A percentile compares a stretch with the other conserved stretches of the same genome.
phyloP scores from a whole-genome alignment of 2,888 invertebrate genomes.

The Agonopterix alstromeriana region DNA sequence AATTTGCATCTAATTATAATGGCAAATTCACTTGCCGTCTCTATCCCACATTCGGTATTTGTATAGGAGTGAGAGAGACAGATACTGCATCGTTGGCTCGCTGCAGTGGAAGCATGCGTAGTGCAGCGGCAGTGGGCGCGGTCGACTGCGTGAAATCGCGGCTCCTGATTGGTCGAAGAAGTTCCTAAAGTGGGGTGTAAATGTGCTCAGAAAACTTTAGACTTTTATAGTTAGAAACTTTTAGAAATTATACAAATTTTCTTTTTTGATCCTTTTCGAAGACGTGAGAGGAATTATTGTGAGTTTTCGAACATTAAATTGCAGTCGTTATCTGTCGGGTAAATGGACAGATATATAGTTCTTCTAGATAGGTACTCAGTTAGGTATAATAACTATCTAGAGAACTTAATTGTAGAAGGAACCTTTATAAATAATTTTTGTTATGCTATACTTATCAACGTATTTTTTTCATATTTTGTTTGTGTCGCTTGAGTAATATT shows the following conservation, averaged over 20 bases:
- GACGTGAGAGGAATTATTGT: constrained; percentile 33
- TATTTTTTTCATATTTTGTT: too few relatives aligned
- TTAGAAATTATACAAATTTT: constrained; percentile 43
- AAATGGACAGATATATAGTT: too few relatives aligned
- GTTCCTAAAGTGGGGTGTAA: constrained; percentile 55
- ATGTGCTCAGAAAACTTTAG: constrained; percentile 47
- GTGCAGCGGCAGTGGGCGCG: constrained; percentile 64
- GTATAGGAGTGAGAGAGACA: constrained; percentile 43
- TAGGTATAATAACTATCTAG: too few relatives aligned
- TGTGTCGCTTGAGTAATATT: too few relatives aligned
- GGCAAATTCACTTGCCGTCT: constrained; percentile 40
- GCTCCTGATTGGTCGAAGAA: constrained; percentile 48
- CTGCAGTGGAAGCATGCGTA: constrained; percentile 64
- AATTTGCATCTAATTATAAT: constrained; percentile 66
- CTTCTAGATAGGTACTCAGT: too few relatives aligned
- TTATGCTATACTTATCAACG: too few relatives aligned
- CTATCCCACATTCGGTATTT: constrained; percentile 22
- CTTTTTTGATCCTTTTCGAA: constrained; percentile 29
- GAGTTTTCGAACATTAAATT: not conserved
- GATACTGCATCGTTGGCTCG: constrained; percentile 30
- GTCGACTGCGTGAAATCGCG: constrained; percentile 46
- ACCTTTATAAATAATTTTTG: too few relatives aligned
- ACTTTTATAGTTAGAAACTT: constrained; percentile 60
- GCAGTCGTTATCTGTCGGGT: too few relatives aligned
- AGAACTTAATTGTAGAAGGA: too few relatives aligned